phyloP scores from a whole-genome alignment of 2,113 vertebrate genomes.

The Oxyura jamaicensis region DNA sequence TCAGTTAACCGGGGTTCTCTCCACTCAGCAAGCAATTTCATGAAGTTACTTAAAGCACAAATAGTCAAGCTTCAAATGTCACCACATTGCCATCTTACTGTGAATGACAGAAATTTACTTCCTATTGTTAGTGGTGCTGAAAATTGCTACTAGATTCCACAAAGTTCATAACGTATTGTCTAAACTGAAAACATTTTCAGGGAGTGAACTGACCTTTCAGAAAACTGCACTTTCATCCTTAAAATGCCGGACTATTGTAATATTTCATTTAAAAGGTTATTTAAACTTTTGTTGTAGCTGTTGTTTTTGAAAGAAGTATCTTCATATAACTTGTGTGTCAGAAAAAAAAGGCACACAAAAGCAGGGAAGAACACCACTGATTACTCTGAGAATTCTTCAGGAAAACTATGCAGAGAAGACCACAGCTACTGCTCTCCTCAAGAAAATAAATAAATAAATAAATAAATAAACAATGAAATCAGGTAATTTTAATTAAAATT shows the following conservation, averaged over 20 bases:
- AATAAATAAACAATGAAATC: background rate
- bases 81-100: constrained; percentile 80
- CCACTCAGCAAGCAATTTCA: constrained; percentile 10
- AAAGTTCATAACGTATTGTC: constrained; percentile 70
- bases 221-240: constrained; percentile 75
- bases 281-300: constrained; percentile 58
- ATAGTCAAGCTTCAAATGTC: constrained; percentile 76
- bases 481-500: background rate
- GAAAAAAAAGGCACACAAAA: background rate
- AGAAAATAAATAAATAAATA: background rate
- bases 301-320: background rate
- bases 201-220: constrained; percentile 75
- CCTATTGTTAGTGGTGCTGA: constrained; percentile 71
- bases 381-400: background rate
- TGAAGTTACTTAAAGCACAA: constrained; percentile 45
- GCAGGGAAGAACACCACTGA: background rate
- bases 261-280: constrained; percentile 82
- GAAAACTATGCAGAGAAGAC: background rate
- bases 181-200: constrained; percentile 75
- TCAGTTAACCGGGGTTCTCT: background rate
- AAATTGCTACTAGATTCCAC: constrained; percentile 69
- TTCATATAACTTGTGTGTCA: constrained; percentile 32
- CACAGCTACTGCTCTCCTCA: background rate
- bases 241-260: constrained; percentile 68
- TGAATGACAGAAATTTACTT: constrained; percentile 76